Percentiles rank a stretch among this genome's conserved stretches.
These are phyloP conservation scores for Hololepta plana DNA, from an alignment of 2,888 invertebrate genomes.

Conservation along the genomic window DNA sequence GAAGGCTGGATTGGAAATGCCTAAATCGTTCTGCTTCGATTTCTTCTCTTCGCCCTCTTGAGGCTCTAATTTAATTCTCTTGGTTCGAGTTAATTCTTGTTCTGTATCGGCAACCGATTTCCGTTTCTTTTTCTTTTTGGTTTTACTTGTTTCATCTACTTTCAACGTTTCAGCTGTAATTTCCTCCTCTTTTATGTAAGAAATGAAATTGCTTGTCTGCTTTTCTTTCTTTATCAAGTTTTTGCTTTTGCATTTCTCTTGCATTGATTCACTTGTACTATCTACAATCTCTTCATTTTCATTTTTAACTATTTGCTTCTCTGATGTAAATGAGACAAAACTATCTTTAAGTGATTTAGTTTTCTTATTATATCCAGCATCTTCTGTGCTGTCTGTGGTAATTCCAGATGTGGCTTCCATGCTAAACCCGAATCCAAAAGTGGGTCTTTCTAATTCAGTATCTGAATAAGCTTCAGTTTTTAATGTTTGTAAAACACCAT, in stretches of 20 bases:
- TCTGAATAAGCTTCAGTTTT: slow-evolving; percentile 17
- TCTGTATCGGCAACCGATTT: not conserved
- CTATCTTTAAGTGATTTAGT: too few relatives aligned
- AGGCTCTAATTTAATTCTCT: slow-evolving; percentile 2
- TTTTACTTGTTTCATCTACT: slow-evolving; percentile 1
- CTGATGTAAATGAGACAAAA: too few relatives aligned
- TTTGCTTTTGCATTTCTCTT: too few relatives aligned
- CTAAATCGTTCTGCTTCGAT: slow-evolving; percentile 9
- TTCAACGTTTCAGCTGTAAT: slow-evolving; percentile 1
- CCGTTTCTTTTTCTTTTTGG: slow-evolving; percentile 4
- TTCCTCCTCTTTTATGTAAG: slow-evolving; percentile 2
- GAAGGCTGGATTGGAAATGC: slow-evolving; percentile 19
- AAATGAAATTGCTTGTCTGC: slow-evolving; percentile 7
- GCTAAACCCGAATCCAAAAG: slow-evolving; percentile 14
- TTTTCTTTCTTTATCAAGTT: slow-evolving; percentile 3
- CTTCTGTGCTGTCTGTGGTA: too few relatives aligned
- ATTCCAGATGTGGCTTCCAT: too few relatives aligned
- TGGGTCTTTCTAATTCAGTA: slow-evolving; percentile 23
- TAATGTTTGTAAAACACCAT: slow-evolving; percentile 19
- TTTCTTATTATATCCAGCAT: too few relatives aligned
- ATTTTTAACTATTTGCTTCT: slow-evolving; percentile 1
- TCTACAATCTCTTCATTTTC: slow-evolving; percentile 1
- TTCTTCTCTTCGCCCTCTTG: slow-evolving; percentile 9
- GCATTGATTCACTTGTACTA: too few relatives aligned
- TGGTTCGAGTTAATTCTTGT: not conserved